Conservation (phyloP, 2,797 vertebrate genomes). For the Poeciliopsis infans region DNA sequence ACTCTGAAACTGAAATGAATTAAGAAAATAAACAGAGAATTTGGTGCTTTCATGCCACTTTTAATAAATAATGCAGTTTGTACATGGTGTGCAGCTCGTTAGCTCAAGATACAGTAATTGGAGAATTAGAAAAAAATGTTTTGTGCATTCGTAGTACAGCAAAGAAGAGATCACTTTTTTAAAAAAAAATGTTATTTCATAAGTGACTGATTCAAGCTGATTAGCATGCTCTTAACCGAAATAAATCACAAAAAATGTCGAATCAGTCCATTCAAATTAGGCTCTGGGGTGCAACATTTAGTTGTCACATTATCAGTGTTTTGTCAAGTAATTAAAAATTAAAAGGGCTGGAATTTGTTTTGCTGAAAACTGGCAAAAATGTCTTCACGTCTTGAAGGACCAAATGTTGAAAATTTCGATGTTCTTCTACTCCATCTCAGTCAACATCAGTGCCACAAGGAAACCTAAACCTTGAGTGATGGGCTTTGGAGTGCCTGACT, state of each 20-base stretch:
- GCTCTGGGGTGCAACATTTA: background rate
- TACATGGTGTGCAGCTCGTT: background rate
- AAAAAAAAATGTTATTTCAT: background rate
- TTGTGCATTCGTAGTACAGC: slow-evolving; percentile 5
- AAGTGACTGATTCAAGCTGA: background rate
- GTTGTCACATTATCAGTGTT: background rate
- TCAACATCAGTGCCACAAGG: background rate
- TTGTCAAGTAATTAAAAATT: background rate
- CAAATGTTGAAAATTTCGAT: background rate
- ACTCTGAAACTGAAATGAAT: background rate
- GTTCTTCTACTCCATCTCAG: background rate
- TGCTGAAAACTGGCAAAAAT: background rate
- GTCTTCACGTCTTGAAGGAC: background rate
- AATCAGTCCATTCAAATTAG: background rate
- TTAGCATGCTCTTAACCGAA: background rate
- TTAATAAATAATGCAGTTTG: background rate
- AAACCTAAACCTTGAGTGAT: background rate
- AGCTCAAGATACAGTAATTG: background rate
- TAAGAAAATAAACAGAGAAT: background rate
- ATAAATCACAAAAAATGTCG: background rate
- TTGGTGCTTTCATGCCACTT: background rate
- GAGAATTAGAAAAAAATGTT: slow-evolving; percentile 1
- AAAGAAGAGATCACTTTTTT: background rate
- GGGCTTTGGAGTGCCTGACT: background rate
- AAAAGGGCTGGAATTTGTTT: background rate